These are phyloP conservation scores for Spilogale gracilis DNA, from an alignment of 2,113 vertebrate genomes.

Conservation along the genomic window DNA sequence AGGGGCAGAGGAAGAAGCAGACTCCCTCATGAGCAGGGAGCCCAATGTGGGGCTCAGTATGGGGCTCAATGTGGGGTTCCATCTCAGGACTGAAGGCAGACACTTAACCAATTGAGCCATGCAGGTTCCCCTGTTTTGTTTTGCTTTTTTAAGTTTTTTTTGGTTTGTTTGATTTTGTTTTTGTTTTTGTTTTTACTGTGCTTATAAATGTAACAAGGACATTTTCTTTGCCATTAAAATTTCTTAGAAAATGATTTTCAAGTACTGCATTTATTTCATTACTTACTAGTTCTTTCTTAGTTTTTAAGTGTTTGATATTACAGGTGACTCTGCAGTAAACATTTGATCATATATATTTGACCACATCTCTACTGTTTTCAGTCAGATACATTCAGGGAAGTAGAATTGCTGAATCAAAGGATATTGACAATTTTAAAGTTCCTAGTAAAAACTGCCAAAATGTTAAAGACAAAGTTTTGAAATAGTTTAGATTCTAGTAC, in stretches of 20 bases:
- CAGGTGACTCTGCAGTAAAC: neutral
- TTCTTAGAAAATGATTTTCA: neutral
- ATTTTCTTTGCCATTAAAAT: conserved; percentile 26
- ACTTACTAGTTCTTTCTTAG: neutral
- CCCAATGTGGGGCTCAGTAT: too few species aligned
- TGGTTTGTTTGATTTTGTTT: neutral
- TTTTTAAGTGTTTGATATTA: neutral
- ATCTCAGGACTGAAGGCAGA: too few species aligned
- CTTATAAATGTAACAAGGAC: neutral
- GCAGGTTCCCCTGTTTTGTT: neutral
- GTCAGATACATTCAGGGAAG: neutral
- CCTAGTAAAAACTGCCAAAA: neutral
- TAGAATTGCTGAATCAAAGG: neutral
- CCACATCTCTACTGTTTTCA: neutral
- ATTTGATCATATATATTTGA: neutral
- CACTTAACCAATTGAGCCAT: too few species aligned
- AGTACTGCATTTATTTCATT: neutral
- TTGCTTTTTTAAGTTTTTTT: neutral
- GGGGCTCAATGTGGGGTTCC: too few species aligned
- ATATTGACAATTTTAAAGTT: neutral
- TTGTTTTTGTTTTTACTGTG: neutral
- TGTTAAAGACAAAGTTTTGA: neutral
- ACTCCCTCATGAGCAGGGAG: neutral
- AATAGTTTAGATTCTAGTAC: neutral
- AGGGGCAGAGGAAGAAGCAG: neutral